A percentile compares a stretch with the other conserved stretches of the same genome.
Conservation (phyloP, 2,888 invertebrate species). For the Scaeva pyrastri region DNA sequence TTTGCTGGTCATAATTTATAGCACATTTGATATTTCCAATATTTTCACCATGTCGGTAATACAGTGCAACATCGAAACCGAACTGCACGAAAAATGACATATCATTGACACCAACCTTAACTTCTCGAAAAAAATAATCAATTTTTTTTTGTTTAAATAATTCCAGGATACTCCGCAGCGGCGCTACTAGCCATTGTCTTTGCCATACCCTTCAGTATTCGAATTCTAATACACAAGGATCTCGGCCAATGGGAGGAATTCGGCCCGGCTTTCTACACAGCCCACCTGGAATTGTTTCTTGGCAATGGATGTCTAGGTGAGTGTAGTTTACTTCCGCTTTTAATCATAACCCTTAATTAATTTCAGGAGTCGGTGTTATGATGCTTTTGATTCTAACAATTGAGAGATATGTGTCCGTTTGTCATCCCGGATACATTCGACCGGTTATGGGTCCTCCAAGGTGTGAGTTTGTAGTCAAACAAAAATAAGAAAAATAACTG, state of each 20-base stretch:
- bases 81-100: not conserved
- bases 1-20: too few relatives aligned
- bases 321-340: constrained; percentile 53
- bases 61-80: not conserved
- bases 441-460: constrained; percentile 88
- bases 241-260: constrained; percentile 87
- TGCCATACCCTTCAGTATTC: constrained; percentile 88
- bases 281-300: constrained; percentile 88
- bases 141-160: not conserved
- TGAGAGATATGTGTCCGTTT: constrained; percentile 90
- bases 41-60: too few relatives aligned
- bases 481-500: constrained; percentile 27
- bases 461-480: constrained; percentile 78
- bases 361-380: constrained; percentile 89
- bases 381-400: constrained; percentile 90
- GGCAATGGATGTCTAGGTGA: constrained; percentile 89
- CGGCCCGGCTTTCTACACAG: constrained; percentile 88
- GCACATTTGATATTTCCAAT: too few relatives aligned
- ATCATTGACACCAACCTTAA: not conserved
- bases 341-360: constrained; percentile 59
- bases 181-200: constrained; percentile 89
- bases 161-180: constrained; percentile 90
- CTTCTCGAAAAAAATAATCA: not conserved
- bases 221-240: constrained; percentile 88
- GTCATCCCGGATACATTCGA: constrained; percentile 88